These are phyloP conservation scores for Actinemys pallida DNA, from an alignment of 2,113 vertebrate genomes.

Conservation along the genomic window DNA sequence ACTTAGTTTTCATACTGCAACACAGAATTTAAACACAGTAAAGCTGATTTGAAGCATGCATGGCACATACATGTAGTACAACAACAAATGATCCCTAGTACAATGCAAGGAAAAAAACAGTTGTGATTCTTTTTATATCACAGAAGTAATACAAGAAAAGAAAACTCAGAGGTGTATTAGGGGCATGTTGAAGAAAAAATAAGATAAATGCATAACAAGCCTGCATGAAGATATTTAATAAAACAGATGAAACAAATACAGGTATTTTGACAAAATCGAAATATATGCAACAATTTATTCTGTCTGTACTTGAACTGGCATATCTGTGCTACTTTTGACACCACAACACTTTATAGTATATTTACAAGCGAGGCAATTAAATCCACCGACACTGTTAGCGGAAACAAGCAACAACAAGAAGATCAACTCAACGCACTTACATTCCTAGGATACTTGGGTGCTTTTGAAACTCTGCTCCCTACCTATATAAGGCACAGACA, in stretches of 20 bases:
- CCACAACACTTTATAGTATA: conserved; percentile 24
- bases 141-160: not conserved
- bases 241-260: not conserved
- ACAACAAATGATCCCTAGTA: not conserved
- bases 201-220: not conserved
- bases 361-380: not conserved
- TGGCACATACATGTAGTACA: not conserved
- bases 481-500: not conserved
- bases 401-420: conserved; percentile 37
- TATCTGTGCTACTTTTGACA: conserved; percentile 31
- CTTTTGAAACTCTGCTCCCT: not conserved
- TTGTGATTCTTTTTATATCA: not conserved
- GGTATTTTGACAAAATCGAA: conserved; percentile 34
- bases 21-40: not conserved
- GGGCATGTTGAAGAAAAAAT: not conserved
- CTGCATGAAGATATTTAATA: not conserved
- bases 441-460: not conserved
- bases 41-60: not conserved
- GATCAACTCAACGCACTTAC: not conserved
- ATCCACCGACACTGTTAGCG: conserved; percentile 22
- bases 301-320: not conserved
- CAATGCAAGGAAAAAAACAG: not conserved
- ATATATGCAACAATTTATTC: not conserved
- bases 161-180: not conserved
- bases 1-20: not conserved